Conservation (phyloP, 2,113 vertebrate species). For the Tretioscincus oriximinensis region DNA sequence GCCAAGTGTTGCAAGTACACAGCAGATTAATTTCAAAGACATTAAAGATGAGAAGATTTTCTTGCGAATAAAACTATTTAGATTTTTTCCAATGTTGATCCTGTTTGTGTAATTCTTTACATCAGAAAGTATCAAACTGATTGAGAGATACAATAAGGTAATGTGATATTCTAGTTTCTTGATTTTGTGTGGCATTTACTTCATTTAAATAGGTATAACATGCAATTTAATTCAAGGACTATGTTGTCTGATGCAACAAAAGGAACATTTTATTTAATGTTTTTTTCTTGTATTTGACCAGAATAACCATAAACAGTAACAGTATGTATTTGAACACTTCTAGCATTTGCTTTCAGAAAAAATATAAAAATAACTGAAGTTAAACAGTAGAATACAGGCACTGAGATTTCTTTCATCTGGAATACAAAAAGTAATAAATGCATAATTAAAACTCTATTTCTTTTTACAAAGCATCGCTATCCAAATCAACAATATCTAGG, state of each 20-base stretch:
- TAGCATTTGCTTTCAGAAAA: not conserved
- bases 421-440: not conserved
- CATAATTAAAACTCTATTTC: not conserved
- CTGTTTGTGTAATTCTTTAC: too few relatives aligned
- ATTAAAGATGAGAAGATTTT: too few relatives aligned
- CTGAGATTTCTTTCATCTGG: not conserved
- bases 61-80: too few relatives aligned
- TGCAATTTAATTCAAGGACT: not conserved
- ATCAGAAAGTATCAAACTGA: too few relatives aligned
- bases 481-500: too few relatives aligned
- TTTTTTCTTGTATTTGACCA: not conserved
- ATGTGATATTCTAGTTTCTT: too few relatives aligned
- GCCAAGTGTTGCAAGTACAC: too few relatives aligned
- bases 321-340: not conserved
- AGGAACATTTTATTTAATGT: constrained; percentile 8
- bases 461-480: not conserved
- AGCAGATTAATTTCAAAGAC: too few relatives aligned
- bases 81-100: too few relatives aligned
- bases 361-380: not conserved
- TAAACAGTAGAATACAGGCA: not conserved
- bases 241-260: not conserved
- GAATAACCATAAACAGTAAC: not conserved
- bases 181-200: too few relatives aligned
- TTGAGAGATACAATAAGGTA: too few relatives aligned
- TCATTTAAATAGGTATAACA: not conserved